A percentile compares a stretch with the other conserved stretches of the same genome.
Evolutionary conservation across 2,113 vertebrate species (phyloP).

Genomic region (Odontesthes bonariensis): DNA sequence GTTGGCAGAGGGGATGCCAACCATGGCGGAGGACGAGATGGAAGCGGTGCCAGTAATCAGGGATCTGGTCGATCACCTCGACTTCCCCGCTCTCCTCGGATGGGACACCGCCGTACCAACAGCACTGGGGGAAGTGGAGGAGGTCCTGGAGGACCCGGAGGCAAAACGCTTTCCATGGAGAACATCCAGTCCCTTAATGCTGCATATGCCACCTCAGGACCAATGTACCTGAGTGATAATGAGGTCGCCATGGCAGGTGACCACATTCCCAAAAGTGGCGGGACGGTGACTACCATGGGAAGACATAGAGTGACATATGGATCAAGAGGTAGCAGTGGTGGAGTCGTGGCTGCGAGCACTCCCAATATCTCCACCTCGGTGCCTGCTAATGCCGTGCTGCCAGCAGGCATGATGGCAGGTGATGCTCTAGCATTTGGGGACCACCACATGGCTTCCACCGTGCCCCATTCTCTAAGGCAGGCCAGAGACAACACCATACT

Average conservation of each 20-base stretch:
- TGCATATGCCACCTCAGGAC: conserved; percentile 95
- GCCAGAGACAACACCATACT: conserved; percentile 97
- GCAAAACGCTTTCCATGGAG: conserved; percentile 98
- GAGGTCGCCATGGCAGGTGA: conserved; percentile 90
- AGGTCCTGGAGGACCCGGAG: conserved; percentile 86
- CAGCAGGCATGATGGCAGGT: conserved; percentile 81
- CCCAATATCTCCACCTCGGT: conserved; percentile 90
- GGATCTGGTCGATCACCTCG: conserved; percentile 94
- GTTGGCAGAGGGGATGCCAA: conserved; percentile 92
- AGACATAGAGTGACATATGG: conserved; percentile 93
- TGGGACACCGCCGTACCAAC: conserved; percentile 97
- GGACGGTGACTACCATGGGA: conserved; percentile 89
- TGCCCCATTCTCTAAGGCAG: conserved; percentile 96
- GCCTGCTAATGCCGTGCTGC: conserved; percentile 82
- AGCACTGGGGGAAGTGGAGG: conserved; percentile 95
- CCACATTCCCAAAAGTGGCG: conserved; percentile 91
- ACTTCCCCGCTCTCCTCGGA: conserved; percentile 93
- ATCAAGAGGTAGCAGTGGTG: conserved; percentile 79
- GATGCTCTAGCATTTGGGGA: conserved; percentile 96
- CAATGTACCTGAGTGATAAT: conserved; percentile 98
- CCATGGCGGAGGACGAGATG: conserved; percentile 81
- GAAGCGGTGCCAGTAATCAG: conserved; percentile 79
- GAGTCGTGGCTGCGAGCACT: conserved; percentile 95
- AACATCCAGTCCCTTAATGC: conserved; percentile 98
- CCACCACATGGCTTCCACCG: conserved; percentile 96